Base-by-base conservation (phyloP, 2,113 vertebrate species). In the Lontra canadensis region DNA sequence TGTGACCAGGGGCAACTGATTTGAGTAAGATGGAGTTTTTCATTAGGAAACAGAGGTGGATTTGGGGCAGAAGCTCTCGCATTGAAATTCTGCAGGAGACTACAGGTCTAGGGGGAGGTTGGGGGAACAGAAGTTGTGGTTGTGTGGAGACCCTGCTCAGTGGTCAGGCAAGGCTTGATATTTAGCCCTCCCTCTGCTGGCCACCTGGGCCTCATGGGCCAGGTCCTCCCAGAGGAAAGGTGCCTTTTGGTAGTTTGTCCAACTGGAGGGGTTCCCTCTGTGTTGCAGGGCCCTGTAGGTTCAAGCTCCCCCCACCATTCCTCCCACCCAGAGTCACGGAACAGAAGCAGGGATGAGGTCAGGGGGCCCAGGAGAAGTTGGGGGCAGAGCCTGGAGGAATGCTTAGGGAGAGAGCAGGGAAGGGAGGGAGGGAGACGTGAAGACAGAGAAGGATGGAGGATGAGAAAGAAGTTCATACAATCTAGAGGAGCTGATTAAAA, bases 401-500 rank as follows among this genome's bases (percentile, higher is more conserved):
- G 11, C 87, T 86, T 34, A 18, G 61, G 73, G 39, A 80, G 47
- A 74, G 42, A 92, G 42, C 36, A 26, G 59, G 44, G 17, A 20
- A 44, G 81, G 44, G 61, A 80, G 78, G 14, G 55, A 69, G 93
- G 49, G 87, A 61, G 44, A 23, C 34, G 1, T 21, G 59, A 93
- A 96, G 97, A 96, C 92, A 93, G 96, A 97, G 90, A 97, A 97
- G 84, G 84, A 97, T 95, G 96, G 36, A 47, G 80, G 65, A 67
- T 10, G 86, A 76, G 88, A 74, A 94, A 47, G 93, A 97, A 96
- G 94, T 92, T 90, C 96, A 85, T 63, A 79, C 20, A 5, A 69
- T 97, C 95, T 80, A 47, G 81, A 97, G 88, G 61, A 96, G 26
- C 93, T 97, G 97, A 98, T 98, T 98, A 98, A 98, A 98, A 97